Evolutionary conservation across 92 coral and sea anemone species (phyloP).

Genomic region (Epizoanthus rinbou): DNA sequence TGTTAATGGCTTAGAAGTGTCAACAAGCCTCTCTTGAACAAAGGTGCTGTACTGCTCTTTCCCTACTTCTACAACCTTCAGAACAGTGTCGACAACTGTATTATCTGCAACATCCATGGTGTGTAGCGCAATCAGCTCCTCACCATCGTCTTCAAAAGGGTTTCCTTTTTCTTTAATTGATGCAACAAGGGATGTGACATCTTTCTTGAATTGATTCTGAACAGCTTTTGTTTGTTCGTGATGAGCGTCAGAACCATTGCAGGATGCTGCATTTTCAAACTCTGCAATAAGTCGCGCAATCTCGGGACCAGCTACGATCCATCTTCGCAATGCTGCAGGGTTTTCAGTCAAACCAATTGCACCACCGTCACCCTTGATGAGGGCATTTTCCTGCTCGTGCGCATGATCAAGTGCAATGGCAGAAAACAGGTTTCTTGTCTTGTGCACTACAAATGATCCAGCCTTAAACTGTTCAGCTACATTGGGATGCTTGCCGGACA

Average conservation of each 20-base stretch:
- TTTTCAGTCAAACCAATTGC: slow-evolving; percentile 58
- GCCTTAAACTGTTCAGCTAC: not conserved
- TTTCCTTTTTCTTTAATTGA: slow-evolving; percentile 31
- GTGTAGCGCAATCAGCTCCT: slow-evolving; percentile 45
- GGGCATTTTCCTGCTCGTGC: slow-evolving; percentile 24
- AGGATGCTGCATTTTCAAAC: not conserved
- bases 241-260: not conserved
- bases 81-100: slow-evolving; percentile 8
- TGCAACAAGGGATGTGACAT: slow-evolving; percentile 23
- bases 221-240: slow-evolving; percentile 28
- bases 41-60: not conserved
- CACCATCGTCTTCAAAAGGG: slow-evolving; percentile 48
- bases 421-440: not conserved
- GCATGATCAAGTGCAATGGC: slow-evolving; percentile 7
- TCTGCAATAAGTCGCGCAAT: slow-evolving; percentile 12
- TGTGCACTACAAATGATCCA: slow-evolving; percentile 9
- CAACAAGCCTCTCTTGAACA: slow-evolving; percentile 36
- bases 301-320: slow-evolving; percentile 44
- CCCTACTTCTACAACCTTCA: not conserved
- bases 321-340: slow-evolving; percentile 44
- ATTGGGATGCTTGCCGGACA: not conserved
- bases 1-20: slow-evolving; percentile 23
- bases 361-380: slow-evolving; percentile 36
- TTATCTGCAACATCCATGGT: slow-evolving; percentile 43
- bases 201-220: slow-evolving; percentile 25